Conservation (phyloP, 2,888 invertebrate genomes). For the Oconnorella tubifera region DNA sequence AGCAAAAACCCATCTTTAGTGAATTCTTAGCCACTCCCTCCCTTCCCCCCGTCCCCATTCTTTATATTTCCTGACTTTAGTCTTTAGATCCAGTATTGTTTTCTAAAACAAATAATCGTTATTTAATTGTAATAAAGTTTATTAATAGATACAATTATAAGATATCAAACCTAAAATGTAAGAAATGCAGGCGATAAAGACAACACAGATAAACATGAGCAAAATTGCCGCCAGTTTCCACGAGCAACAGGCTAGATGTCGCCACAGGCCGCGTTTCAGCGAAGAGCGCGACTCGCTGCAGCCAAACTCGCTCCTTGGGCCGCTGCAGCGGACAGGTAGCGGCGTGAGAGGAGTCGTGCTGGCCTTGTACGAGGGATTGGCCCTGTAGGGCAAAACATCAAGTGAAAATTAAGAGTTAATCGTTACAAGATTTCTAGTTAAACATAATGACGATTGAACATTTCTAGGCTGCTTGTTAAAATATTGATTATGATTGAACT, state of each 20-base stretch:
- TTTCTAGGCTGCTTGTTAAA: no score
- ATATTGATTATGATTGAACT: no score
- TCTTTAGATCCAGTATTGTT: no score
- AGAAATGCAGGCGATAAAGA: slow-evolving; percentile 67
- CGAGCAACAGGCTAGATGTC: slow-evolving; percentile 64
- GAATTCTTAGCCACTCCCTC: no score
- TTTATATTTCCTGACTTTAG: no score
- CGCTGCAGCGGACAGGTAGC: background rate
- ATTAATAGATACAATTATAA: background rate
- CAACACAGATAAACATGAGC: slow-evolving; percentile 83
- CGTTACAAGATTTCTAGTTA: background rate
- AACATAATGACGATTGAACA: background rate
- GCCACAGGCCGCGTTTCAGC: background rate
- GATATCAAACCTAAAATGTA: slow-evolving; percentile 29
- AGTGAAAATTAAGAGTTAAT: background rate
- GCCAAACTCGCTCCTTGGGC: background rate
- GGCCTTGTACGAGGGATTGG: background rate
- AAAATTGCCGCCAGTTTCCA: slow-evolving; percentile 95
- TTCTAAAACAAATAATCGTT: no score
- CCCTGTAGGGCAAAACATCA: no score
- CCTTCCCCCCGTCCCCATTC: no score
- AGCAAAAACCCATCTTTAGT: no score
- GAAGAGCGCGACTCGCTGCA: no score
- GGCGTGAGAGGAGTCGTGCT: background rate
- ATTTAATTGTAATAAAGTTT: no score